phyloP scores from a whole-genome alignment of 2,888 invertebrate species.

The Rugalucina vietnamica region DNA sequence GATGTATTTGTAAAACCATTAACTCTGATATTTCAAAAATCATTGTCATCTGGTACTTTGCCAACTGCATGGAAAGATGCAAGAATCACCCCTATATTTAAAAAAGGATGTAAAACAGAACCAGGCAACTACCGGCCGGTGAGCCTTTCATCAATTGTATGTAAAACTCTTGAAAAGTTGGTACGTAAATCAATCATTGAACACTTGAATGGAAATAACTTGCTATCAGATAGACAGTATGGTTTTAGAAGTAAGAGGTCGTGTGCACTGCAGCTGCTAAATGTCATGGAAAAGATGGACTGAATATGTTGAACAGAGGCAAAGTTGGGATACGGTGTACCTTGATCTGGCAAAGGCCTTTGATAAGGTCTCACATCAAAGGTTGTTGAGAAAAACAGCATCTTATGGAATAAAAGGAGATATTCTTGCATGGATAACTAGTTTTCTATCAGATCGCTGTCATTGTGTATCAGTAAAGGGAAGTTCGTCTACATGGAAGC shows the following conservation, averaged over 20 bases:
- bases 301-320: slow-evolving; percentile 3
- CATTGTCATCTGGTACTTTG: background rate
- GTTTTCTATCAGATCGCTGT: slow-evolving; percentile 5
- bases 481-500: background rate
- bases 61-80: background rate
- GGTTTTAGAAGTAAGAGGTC: background rate
- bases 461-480: slow-evolving; percentile 26
- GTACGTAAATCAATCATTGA: background rate
- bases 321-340: slow-evolving; percentile 22
- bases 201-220: background rate
- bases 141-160: background rate
- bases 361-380: slow-evolving; percentile 29
- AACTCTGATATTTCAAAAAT: too few species aligned
- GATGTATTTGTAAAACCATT: background rate
- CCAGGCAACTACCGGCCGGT: background rate
- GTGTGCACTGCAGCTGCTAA: background rate
- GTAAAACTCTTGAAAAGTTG: background rate
- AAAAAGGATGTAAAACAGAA: background rate
- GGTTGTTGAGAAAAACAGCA: slow-evolving; percentile 22
- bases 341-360: slow-evolving; percentile 21
- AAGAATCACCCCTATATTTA: background rate
- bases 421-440: slow-evolving; percentile 8
- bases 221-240: background rate
- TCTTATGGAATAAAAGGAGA: slow-evolving; percentile 6
- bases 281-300: slow-evolving; percentile 31